phyloP scores from a whole-genome alignment of 2,797 vertebrate species.

The Leuciscus waleckii region DNA sequence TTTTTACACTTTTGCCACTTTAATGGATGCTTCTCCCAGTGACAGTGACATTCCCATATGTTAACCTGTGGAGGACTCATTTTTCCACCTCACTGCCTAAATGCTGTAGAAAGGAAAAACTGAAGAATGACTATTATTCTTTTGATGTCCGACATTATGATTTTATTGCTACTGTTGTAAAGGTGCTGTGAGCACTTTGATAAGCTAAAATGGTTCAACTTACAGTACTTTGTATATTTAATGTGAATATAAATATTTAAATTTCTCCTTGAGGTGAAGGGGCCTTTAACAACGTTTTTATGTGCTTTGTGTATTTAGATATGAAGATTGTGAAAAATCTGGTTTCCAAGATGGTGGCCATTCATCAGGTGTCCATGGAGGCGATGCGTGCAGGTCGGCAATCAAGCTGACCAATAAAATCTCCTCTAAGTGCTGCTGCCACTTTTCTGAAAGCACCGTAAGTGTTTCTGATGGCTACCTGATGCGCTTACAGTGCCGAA shows the following conservation, averaged over 20 bases:
- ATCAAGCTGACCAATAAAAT: slow-evolving; percentile 84
- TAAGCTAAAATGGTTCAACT: neutral
- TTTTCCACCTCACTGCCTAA: slow-evolving; percentile 12
- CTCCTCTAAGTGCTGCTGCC: slow-evolving; percentile 84
- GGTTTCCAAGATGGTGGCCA: slow-evolving; percentile 57
- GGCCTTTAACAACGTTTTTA: neutral
- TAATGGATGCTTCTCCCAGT: neutral
- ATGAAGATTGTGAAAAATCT: slow-evolving; percentile 51
- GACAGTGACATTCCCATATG: slow-evolving; percentile 12
- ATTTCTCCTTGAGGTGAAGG: neutral
- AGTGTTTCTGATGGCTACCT: slow-evolving; percentile 75
- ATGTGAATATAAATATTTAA: slow-evolving; percentile 15
- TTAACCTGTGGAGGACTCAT: slow-evolving; percentile 12
- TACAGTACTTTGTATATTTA: slow-evolving; percentile 22
- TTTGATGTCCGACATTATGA: neutral
- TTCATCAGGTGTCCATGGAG: slow-evolving; percentile 63
- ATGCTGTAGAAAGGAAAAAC: neutral
- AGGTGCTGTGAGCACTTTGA: neutral
- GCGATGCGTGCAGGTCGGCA: slow-evolving; percentile 78
- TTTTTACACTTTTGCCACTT: slow-evolving; percentile 1
- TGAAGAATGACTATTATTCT: neutral
- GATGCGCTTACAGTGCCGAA: slow-evolving; percentile 50
- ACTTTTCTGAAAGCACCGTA: slow-evolving; percentile 87
- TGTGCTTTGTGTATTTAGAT: slow-evolving; percentile 43
- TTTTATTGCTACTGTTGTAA: neutral